Conservation (phyloP, 2,113 vertebrate species). For the Nothoprocta pentlandii region DNA sequence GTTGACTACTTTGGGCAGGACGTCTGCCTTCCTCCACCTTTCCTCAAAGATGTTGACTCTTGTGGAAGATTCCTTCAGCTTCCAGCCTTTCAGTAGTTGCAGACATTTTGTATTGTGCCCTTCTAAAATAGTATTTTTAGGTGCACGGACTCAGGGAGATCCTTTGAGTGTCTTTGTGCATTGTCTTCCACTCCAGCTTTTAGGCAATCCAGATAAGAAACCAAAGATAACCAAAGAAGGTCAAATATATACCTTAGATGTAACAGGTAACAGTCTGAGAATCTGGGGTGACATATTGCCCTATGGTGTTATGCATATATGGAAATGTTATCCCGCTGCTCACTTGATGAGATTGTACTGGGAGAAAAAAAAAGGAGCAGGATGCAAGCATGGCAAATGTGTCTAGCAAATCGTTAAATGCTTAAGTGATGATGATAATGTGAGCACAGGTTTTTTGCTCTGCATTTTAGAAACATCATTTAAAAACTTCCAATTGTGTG, state of each 20-base stretch:
- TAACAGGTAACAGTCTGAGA: not conserved
- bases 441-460: slow-evolving; percentile 16
- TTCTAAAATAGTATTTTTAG: not conserved
- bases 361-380: not conserved
- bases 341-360: slow-evolving; percentile 30
- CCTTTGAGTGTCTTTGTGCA: too few species aligned
- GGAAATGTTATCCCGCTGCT: slow-evolving; percentile 32
- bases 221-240: not conserved
- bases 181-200: not conserved
- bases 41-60: not conserved
- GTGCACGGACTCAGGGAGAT: not conserved
- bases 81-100: not conserved
- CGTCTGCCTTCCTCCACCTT: not conserved
- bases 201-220: not conserved
- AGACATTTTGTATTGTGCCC: not conserved
- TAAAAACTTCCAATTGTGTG: slow-evolving; percentile 19
- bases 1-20: not conserved
- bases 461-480: slow-evolving; percentile 35
- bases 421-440: slow-evolving; percentile 16
- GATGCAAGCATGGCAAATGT: not conserved
- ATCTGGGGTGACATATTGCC: not conserved
- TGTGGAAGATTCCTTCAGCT: not conserved
- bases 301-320: fast-evolving
- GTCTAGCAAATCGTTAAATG: slow-evolving; percentile 27
- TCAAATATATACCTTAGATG: not conserved